Evolutionary conservation across 2,113 vertebrate genomes (phyloP).

Genomic region (Xiphophorus couchianus): DNA sequence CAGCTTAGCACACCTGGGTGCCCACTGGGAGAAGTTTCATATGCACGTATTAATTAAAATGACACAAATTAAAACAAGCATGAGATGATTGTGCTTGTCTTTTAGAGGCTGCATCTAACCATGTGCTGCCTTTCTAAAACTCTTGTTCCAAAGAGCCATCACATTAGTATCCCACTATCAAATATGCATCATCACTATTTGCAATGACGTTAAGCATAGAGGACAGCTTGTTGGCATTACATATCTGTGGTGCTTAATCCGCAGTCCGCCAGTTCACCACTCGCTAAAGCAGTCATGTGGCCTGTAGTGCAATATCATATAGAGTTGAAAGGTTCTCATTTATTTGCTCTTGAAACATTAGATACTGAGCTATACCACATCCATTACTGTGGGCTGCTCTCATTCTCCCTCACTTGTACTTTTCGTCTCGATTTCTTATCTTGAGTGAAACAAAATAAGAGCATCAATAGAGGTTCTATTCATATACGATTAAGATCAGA

Average conservation of each 20-base stretch:
- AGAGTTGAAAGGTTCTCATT: constrained; percentile 53
- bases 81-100: constrained; percentile 42
- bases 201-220: constrained; percentile 43
- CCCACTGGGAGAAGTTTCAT: constrained; percentile 29
- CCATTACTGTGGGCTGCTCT: constrained; percentile 40
- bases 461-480: background rate
- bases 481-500: constrained; percentile 1
- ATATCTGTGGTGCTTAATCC: constrained; percentile 48
- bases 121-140: constrained; percentile 3
- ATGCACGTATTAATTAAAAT: constrained; percentile 52
- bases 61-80: constrained; percentile 66
- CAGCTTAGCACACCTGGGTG: constrained; percentile 14
- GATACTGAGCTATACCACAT: constrained; percentile 39
- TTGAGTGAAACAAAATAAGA: constrained; percentile 35
- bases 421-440: constrained; percentile 28
- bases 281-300: constrained; percentile 42
- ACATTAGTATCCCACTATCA: constrained; percentile 30
- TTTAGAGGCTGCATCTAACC: constrained; percentile 26
- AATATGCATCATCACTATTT: constrained; percentile 50
- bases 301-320: constrained; percentile 41
- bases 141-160: constrained; percentile 18
- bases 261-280: constrained; percentile 32
- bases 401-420: constrained; percentile 9
- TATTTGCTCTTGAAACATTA: constrained; percentile 59
- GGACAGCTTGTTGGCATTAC: constrained; percentile 54